These are phyloP conservation scores for Apocrypta bakeri DNA, from an alignment of 1,140 invertebrate genomes.

Conservation along the genomic window DNA sequence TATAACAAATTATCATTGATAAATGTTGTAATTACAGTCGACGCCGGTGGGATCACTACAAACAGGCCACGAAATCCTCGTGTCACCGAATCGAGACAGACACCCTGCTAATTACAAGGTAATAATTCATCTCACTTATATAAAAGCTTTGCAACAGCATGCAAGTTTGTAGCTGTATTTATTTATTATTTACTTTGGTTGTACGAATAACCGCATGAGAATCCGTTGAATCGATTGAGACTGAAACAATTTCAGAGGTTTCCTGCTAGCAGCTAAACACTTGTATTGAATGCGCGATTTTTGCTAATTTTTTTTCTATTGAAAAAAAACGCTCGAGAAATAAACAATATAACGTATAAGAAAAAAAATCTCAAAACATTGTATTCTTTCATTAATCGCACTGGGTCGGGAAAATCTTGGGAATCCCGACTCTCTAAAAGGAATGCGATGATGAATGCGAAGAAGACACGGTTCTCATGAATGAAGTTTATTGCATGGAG, in stretches of 20 bases:
- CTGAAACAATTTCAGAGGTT: slow-evolving; percentile 27
- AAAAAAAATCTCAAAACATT: slow-evolving; percentile 31
- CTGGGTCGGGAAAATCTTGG: slow-evolving; percentile 51
- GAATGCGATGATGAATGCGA: slow-evolving; percentile 72
- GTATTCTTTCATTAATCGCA: slow-evolving; percentile 42
- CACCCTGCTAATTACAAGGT: slow-evolving; percentile 88
- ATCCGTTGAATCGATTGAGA: slow-evolving; percentile 41
- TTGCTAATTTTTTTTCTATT: slow-evolving; percentile 1
- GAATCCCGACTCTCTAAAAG: slow-evolving; percentile 57
- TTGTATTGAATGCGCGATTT: slow-evolving; percentile 38
- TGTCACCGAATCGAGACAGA: slow-evolving; percentile 91
- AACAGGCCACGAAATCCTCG: slow-evolving; percentile 90
- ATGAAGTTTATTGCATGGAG: slow-evolving; percentile 69
- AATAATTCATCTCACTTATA: slow-evolving; percentile 60
- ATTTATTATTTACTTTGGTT: slow-evolving; percentile 34
- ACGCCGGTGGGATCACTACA: slow-evolving; percentile 93
- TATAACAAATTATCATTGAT: slow-evolving; percentile 29
- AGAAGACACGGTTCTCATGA: slow-evolving; percentile 67
- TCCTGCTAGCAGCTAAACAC: slow-evolving; percentile 29
- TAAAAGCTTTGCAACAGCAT: slow-evolving; percentile 30
- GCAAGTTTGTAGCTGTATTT: slow-evolving; percentile 43
- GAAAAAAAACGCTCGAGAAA: not conserved
- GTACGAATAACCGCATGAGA: slow-evolving; percentile 48
- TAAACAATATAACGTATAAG: slow-evolving; percentile 7
- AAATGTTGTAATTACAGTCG: slow-evolving; percentile 79